Evolutionary conservation across 1,140 invertebrate species (phyloP), one percentile per base, ranked within the genome.

Genomic region (Hesperophylax magnus): DNA sequence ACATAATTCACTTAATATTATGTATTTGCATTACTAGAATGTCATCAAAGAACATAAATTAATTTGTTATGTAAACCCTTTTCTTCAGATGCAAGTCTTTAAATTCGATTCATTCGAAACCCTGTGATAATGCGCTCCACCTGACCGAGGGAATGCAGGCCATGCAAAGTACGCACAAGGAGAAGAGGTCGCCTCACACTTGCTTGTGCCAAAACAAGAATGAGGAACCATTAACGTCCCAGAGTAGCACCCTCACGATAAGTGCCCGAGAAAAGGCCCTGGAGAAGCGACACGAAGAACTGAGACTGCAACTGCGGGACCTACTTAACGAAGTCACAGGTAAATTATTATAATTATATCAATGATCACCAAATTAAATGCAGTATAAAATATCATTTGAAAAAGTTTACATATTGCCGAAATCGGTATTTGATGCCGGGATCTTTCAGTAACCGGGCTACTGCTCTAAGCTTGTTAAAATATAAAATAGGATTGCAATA

Each of bases 51-150:
- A 14, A 2, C 9, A 47, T 14, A 14, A 47, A 47, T 74, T 14
- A 60, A 14, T 6, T 76, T 77, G 22, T 39, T 34, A 24, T 67
- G 11, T 53, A 56, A 69, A 47, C 11, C 27, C 14, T 47, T 47
- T 47, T 47, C 58, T 80, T 17, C 47, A 80, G 78, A 58, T 80
- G 78, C 24, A 80, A 80, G 22, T 80, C 78, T 15, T 47, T 80
- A 31, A 80, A 80, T 75, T 69, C 71, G 17, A 80, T 80, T 18
- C 53, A 80, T 60, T 27, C 27, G 17, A 74, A 80, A 80, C 27
- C 74, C 27, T 58, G 67, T 65, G 67, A 72, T 71, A 79, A 65
- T 8, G 78, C 53, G 8, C 53, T 22, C n/a, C 53, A 54, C 71
- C 18, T 53, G 61, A 27, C n/a, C n/a, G 67, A 71, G 39, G 39